Conservation (phyloP, 2,113 vertebrate species). For the Pristiophorus japonicus region DNA sequence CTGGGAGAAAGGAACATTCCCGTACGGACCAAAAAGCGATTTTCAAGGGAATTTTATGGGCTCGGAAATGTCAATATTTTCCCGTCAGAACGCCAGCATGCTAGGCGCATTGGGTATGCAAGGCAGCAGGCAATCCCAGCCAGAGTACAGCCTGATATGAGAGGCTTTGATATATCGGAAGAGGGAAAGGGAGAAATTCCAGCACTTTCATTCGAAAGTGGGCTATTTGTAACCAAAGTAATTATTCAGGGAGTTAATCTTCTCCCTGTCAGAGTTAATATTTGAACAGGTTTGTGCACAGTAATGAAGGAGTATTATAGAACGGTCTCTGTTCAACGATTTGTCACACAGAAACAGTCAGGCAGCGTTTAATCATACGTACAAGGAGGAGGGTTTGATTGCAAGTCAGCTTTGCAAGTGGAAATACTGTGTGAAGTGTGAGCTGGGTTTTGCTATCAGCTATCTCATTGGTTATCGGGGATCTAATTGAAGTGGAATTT, state of each 20-base stretch:
- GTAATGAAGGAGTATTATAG: neutral
- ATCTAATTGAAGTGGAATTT: neutral
- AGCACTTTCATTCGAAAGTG: neutral
- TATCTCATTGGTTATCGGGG: too few relatives aligned
- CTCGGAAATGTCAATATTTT: neutral
- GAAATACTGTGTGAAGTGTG: neutral
- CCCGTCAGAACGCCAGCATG: neutral
- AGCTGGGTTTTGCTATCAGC: neutral
- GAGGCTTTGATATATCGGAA: neutral
- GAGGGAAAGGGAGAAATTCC: neutral
- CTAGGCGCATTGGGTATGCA: too few relatives aligned
- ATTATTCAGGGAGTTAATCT: slow-evolving; percentile 10
- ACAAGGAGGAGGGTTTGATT: neutral
- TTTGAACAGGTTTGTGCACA: slow-evolving; percentile 12
- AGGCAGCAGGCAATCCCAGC: neutral
- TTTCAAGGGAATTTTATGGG: neutral
- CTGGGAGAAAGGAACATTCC: neutral
- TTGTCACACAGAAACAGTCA: neutral
- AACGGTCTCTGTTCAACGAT: neutral
- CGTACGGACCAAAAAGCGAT: neutral
- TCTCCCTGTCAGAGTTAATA: slow-evolving; percentile 1
- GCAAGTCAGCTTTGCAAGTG: neutral
- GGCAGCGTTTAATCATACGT: neutral
- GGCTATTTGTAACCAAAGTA: neutral
- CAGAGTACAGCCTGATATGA: neutral